phyloP scores from a whole-genome alignment of 2,113 vertebrate species.

The Trochalopteron elliotii region DNA sequence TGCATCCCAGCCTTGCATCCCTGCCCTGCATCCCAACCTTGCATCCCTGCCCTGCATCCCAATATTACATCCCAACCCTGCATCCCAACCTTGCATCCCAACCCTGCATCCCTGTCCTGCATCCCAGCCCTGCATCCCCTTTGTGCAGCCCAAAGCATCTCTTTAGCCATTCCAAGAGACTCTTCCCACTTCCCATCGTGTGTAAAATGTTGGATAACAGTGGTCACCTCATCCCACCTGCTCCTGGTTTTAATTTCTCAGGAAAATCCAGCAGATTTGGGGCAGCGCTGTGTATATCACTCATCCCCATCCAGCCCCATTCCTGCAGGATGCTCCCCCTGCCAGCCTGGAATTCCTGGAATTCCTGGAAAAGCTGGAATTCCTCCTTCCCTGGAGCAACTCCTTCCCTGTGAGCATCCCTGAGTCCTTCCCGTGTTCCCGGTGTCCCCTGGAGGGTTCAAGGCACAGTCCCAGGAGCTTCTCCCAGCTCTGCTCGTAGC shows the following conservation, averaged over 20 bases:
- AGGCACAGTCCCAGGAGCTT: neutral
- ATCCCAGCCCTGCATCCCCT: fast-evolving
- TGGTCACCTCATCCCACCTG: neutral
- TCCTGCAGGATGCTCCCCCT: neutral
- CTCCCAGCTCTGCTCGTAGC: neutral
- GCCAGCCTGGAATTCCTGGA: too few relatives aligned
- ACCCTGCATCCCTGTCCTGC: fast-evolving
- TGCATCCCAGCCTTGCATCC: neutral
- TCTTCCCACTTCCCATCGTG: fast-evolving
- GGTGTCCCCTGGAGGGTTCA: fast-evolving
- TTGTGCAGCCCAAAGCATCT: fast-evolving
- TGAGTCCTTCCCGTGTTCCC: fast-evolving
- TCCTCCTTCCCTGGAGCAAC: neutral
- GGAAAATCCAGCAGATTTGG: neutral
- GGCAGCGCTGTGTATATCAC: fast-evolving
- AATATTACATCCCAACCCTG: fast-evolving
- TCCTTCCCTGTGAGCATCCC: fast-evolving
- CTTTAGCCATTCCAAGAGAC: fast-evolving
- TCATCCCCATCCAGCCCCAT: neutral
- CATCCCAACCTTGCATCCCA: neutral
- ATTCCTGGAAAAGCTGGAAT: neutral
- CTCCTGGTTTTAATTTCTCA: neutral
- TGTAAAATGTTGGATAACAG: neutral
- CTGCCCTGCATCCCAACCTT: fast-evolving
- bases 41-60: too few relatives aligned